Evolutionary conservation across 1,140 invertebrate species (phyloP).

Genomic region (Zaprionus inermis): DNA sequence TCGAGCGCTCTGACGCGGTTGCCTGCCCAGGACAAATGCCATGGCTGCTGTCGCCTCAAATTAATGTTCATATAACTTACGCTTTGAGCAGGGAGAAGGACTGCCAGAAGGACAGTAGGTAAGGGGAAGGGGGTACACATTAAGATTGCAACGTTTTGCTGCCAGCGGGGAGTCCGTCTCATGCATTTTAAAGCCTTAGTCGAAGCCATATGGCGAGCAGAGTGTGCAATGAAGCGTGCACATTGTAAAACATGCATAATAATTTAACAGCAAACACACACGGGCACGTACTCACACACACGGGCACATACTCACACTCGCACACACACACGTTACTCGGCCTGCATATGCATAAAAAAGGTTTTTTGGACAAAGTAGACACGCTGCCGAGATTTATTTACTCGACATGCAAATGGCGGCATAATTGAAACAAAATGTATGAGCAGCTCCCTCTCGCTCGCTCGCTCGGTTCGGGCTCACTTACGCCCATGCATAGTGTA

Average conservation of each 20-base stretch:
- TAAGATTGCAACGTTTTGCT: constrained; percentile 72
- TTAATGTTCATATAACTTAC: constrained; percentile 81
- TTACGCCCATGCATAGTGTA: neutral
- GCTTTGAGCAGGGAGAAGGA: constrained; percentile 49
- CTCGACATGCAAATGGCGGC: constrained; percentile 66
- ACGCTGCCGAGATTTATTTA: constrained; percentile 62
- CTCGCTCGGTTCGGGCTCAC: no score
- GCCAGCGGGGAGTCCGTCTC: constrained; percentile 39
- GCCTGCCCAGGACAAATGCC: constrained; percentile 74
- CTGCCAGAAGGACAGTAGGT: constrained; percentile 19
- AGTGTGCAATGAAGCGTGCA: constrained; percentile 74
- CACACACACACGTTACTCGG: constrained; percentile 1
- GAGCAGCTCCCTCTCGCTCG: neutral
- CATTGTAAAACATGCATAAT: constrained; percentile 74
- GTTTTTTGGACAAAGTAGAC: constrained; percentile 52
- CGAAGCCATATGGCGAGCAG: constrained; percentile 30
- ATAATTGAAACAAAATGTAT: constrained; percentile 76
- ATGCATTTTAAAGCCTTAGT: constrained; percentile 70
- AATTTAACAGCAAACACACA: constrained; percentile 68
- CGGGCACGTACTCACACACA: constrained; percentile 12
- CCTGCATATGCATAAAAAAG: constrained; percentile 45
- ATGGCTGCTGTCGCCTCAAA: constrained; percentile 69
- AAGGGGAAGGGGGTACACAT: constrained; percentile 20
- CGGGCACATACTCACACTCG: neutral
- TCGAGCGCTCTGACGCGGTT: constrained; percentile 32